A percentile compares a stretch with the other conserved stretches of the same genome.
Conservation (phyloP, 2,113 vertebrate genomes). For the Delphinus delphis region DNA sequence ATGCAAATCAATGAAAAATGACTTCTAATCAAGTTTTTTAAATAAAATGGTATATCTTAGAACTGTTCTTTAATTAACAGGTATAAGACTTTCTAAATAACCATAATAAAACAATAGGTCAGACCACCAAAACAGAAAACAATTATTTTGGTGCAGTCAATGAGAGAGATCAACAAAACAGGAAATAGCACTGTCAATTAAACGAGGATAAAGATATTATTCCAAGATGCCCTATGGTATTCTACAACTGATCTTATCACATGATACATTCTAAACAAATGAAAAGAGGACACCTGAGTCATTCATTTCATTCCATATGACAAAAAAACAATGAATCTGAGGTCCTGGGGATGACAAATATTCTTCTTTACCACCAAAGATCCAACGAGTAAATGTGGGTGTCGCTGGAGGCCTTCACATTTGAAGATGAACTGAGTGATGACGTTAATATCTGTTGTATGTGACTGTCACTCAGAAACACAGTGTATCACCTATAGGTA, state of each 20-base stretch:
- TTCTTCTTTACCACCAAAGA: constrained; percentile 26
- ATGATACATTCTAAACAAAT: neutral
- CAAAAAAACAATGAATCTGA: neutral
- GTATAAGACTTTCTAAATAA: neutral
- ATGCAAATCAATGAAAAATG: constrained; percentile 42
- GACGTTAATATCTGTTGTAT: neutral
- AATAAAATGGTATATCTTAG: neutral
- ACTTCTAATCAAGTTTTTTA: neutral
- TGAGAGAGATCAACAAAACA: neutral
- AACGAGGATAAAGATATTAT: neutral
- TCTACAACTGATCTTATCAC: neutral
- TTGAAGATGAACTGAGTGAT: neutral
- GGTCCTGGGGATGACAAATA: neutral
- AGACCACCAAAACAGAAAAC: neutral
- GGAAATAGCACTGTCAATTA: neutral
- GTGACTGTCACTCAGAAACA: neutral
- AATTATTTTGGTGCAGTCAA: neutral
- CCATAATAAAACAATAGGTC: neutral
- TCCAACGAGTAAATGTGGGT: constrained; percentile 31
- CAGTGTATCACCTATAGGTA: neutral
- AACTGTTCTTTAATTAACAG: constrained; percentile 2
- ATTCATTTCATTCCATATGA: constrained; percentile 16
- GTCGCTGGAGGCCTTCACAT: constrained; percentile 7
- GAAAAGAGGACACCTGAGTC: neutral
- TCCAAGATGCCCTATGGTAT: neutral